Conservation (phyloP, 2,888 invertebrate genomes). For the Platynereis dumerilii region DNA sequence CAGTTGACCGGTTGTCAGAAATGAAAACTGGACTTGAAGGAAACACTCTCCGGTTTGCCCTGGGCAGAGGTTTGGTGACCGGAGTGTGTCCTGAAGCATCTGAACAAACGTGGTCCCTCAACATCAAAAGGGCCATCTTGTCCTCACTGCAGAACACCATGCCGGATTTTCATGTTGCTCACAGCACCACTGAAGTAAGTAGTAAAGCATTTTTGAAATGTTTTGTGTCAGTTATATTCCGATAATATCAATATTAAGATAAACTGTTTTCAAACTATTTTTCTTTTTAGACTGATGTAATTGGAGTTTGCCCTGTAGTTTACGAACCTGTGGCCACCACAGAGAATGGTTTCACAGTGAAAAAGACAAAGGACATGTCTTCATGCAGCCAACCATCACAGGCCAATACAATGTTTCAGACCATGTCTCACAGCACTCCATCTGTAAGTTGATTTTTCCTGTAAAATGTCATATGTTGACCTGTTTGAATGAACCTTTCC, state of each 20-base stretch:
- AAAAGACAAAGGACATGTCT: slow-evolving; percentile 55
- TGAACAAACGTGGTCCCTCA: slow-evolving; percentile 81
- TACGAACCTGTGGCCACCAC: slow-evolving; percentile 66
- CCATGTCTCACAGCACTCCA: slow-evolving; percentile 51
- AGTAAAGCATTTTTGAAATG: too few relatives aligned
- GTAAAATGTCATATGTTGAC: background rate
- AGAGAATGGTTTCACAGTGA: slow-evolving; percentile 47
- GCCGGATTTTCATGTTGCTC: slow-evolving; percentile 60
- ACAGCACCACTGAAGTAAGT: slow-evolving; percentile 19
- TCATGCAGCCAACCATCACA: slow-evolving; percentile 53
- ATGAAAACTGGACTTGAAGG: too few relatives aligned
- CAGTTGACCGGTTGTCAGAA: too few relatives aligned
- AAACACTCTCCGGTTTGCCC: slow-evolving; percentile 73
- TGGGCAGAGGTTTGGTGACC: slow-evolving; percentile 79
- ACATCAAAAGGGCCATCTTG: slow-evolving; percentile 88
- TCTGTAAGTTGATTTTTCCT: slow-evolving; percentile 49
- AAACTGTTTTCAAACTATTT: too few relatives aligned
- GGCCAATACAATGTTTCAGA: slow-evolving; percentile 52
- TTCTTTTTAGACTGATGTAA: slow-evolving; percentile 72
- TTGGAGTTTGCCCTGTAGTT: slow-evolving; percentile 80
- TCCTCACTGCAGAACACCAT: slow-evolving; percentile 89
- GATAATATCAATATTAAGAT: too few relatives aligned
- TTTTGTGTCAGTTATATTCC: too few relatives aligned
- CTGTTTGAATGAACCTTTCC: too few relatives aligned
- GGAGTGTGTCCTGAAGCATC: slow-evolving; percentile 77